phyloP scores from a whole-genome alignment of 2,113 vertebrate species.

The Polypterus senegalus region DNA sequence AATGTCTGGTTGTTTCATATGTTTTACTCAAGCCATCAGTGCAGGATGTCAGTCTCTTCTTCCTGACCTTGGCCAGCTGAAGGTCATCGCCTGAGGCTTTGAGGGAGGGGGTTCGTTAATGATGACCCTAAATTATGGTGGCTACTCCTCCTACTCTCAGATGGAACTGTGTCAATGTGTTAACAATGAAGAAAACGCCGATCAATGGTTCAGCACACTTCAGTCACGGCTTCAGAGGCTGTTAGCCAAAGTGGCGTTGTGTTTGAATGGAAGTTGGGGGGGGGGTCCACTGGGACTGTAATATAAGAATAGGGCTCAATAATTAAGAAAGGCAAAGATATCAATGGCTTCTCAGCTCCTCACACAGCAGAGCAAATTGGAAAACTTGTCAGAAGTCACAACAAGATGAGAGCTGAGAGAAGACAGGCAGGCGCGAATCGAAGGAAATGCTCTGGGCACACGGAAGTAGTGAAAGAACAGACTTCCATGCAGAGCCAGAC shows the following conservation, averaged over 20 bases:
- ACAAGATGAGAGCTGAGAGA: conserved; percentile 49
- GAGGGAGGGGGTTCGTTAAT: conserved; percentile 18
- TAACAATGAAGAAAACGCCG: conserved; percentile 53
- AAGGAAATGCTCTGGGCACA: conserved; percentile 38
- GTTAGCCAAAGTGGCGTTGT: conserved; percentile 18
- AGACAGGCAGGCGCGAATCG: conserved; percentile 35
- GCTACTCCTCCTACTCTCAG: conserved; percentile 30
- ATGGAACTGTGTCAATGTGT: conserved; percentile 40
- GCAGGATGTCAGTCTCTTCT: conserved; percentile 6
- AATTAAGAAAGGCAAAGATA: conserved; percentile 63
- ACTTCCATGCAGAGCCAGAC: too few relatives aligned
- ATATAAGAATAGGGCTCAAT: conserved; percentile 52
- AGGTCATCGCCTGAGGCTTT: not conserved
- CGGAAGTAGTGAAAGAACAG: conserved; percentile 9
- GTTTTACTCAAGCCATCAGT: too few relatives aligned
- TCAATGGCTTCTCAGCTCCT: conserved; percentile 69
- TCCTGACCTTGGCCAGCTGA: conserved; percentile 7
- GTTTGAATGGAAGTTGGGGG: conserved; percentile 13
- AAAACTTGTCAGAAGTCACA: conserved; percentile 82
- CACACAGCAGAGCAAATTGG: conserved; percentile 83
- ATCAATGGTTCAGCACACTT: conserved; percentile 56
- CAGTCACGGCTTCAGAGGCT: conserved; percentile 11
- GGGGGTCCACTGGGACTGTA: conserved; percentile 48
- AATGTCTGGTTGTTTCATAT: too few relatives aligned
- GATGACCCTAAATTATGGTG: conserved; percentile 31